Base-by-base conservation (phyloP, 1,140 invertebrate species). In the Riptortus pedestris region DNA sequence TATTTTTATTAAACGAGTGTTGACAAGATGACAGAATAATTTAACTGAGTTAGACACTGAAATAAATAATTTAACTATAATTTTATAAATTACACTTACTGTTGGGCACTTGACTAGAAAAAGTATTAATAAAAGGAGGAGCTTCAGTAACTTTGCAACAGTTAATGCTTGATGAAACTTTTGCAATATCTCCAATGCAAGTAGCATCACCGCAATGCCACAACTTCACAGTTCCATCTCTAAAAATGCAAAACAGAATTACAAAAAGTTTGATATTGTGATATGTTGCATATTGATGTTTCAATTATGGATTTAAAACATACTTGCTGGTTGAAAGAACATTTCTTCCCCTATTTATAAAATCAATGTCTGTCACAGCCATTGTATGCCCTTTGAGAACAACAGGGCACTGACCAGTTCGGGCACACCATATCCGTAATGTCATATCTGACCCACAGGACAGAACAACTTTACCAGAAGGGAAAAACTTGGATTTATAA, bases 311-410 rank as follows among this genome's bases (percentile, higher is more conserved):
- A 20, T 51, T 12, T 38, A 59, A 29, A 22, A 63, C 69, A 70
- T 72, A 78, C 76, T 80, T 84, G 69, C 84, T 83, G 38, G 84
- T 84, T 45, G 86, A 85, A 24, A 89, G 74, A 26, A 89, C 73
- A 76, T 88, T 88, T 65, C 81, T 78, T 66, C 87, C 87, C 67
- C 78, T 77, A n/a, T 86, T 86, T 62, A 90, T 76, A 70, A 88
- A 81, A 28, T 73, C 78, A 60, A 83, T 72, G 73, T 87, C 86
- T 45, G 77, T 76, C 2, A 90, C 74, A 63, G 83, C 79, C 79
- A 75, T 81, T 61, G 71, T 81, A 70, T 89, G 86, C 1, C 86
- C 86, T 67, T 72, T 78, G 4, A 88, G 72, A 16, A 82, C 85
- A 1, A 82, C 81, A 52, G 84, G 82, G 74, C 84, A 85, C 24